Percentiles rank a stretch among this genome's conserved stretches.
Conservation (phyloP, 1,140 invertebrate species). For the Nilaparvata lugens region DNA sequence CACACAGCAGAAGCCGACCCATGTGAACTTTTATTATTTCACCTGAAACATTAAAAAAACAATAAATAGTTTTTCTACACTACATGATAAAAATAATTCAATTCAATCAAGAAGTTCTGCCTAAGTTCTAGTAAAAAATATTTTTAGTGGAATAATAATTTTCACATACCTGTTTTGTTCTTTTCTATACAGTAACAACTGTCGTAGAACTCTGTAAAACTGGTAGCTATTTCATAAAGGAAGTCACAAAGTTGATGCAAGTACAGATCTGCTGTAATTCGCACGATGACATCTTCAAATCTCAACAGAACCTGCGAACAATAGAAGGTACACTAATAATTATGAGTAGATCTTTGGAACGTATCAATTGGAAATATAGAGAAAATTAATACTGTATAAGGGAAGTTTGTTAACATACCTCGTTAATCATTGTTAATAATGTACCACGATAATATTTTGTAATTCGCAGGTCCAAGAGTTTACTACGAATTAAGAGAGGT, state of each 20-base stretch:
- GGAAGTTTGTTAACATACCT: no score
- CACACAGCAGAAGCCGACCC: conserved; percentile 81
- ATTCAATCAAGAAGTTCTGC: no score
- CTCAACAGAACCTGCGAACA: conserved; percentile 47
- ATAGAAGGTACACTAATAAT: conserved; percentile 6
- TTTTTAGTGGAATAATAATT: not conserved
- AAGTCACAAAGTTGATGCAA: conserved; percentile 91
- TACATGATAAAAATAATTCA: not conserved
- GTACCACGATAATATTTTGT: no score
- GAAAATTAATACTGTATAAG: no score
- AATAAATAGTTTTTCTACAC: not conserved
- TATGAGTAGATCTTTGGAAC: no score
- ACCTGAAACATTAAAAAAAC: conserved; percentile 16
- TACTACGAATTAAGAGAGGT: no score
- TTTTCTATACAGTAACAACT: conserved; percentile 96
- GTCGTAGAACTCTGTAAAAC: conserved; percentile 96
- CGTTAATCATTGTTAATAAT: no score
- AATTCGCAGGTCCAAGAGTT: no score
- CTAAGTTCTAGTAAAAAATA: no score
- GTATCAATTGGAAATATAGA: no score
- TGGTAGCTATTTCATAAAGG: conserved; percentile 86
- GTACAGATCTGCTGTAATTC: conserved; percentile 74
- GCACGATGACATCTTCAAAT: conserved; percentile 81
- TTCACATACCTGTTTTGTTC: conserved; percentile 42
- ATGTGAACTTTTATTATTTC: conserved; percentile 78